Percentiles rank a stretch among this genome's conserved stretches.
Evolutionary conservation across 2,113 vertebrate genomes (phyloP).

Genomic region (Salvelinus sp.): DNA sequence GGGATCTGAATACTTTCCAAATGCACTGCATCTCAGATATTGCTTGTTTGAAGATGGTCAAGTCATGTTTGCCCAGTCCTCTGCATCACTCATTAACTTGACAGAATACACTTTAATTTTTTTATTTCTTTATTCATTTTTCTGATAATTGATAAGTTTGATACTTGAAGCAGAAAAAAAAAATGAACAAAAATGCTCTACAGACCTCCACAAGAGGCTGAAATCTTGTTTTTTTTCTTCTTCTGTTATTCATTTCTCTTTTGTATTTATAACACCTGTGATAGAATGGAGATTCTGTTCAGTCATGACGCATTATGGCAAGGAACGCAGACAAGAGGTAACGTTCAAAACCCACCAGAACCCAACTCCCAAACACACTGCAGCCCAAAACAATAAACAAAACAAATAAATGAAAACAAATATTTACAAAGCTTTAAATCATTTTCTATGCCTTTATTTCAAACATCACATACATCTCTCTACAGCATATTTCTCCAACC

Average conservation of each 20-base stretch:
- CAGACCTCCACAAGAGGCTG: slow-evolving; percentile 52
- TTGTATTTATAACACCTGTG: slow-evolving; percentile 56
- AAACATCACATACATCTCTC: slow-evolving; percentile 58
- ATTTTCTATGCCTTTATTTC: slow-evolving; percentile 56
- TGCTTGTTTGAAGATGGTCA: too few species aligned
- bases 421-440: slow-evolving; percentile 69
- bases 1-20: background rate
- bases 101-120: slow-evolving; percentile 23
- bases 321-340: slow-evolving; percentile 60
- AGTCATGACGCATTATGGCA: slow-evolving; percentile 58
- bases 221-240: slow-evolving; percentile 54
- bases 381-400: slow-evolving; percentile 45
- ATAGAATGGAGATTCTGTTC: slow-evolving; percentile 47
- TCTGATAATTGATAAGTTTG: slow-evolving; percentile 70
- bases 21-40: too few species aligned
- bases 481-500: slow-evolving; percentile 52
- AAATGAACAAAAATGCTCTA: slow-evolving; percentile 65
- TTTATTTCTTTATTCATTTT: slow-evolving; percentile 71
- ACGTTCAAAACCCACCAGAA: slow-evolving; percentile 59
- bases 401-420: slow-evolving; percentile 16
- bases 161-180: slow-evolving; percentile 74
- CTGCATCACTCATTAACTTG: background rate
- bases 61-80: background rate
- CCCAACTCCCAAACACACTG: slow-evolving; percentile 49
- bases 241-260: slow-evolving; percentile 36